Conservation (phyloP, 2,797 vertebrate genomes). For the Megaceryle alcyon region DNA sequence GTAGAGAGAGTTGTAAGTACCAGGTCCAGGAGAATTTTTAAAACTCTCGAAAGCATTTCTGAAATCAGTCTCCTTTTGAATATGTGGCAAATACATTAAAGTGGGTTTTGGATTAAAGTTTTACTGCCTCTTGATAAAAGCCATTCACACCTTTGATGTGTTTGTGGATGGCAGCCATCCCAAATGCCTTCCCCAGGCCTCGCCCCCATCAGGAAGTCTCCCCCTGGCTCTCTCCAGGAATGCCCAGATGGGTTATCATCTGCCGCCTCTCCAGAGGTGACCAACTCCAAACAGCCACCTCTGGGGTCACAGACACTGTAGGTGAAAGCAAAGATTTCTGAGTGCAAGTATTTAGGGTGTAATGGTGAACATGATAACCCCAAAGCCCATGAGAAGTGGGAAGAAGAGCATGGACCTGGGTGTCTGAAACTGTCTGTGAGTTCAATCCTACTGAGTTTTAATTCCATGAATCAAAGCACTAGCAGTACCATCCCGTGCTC, state of each 20-base stretch:
- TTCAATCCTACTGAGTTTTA: neutral
- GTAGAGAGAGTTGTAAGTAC: neutral
- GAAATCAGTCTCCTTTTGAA: slow-evolving; percentile 50
- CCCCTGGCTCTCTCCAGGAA: neutral
- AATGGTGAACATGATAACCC: neutral
- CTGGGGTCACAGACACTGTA: fast-evolving
- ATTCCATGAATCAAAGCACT: neutral
- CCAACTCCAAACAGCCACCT: neutral
- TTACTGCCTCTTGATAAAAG: slow-evolving; percentile 61
- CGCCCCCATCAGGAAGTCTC: neutral
- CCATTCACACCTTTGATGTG: slow-evolving; percentile 58
- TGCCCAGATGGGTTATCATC: slow-evolving; percentile 10
- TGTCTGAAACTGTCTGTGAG: neutral
- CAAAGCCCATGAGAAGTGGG: neutral
- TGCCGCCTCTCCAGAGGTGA: neutral
- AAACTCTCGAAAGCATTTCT: slow-evolving; percentile 49
- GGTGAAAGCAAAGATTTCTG: neutral
- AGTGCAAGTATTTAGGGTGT: neutral
- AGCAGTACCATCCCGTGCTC: neutral
- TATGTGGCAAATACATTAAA: slow-evolving; percentile 51
- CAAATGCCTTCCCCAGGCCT: slow-evolving; percentile 49
- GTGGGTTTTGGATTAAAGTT: slow-evolving; percentile 53
- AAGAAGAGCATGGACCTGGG: neutral
- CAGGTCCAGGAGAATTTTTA: slow-evolving; percentile 44
- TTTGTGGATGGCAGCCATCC: slow-evolving; percentile 47